Evolutionary conservation across 23 tunicate genomes (phyloP).

Genomic region (Styela plicata): DNA sequence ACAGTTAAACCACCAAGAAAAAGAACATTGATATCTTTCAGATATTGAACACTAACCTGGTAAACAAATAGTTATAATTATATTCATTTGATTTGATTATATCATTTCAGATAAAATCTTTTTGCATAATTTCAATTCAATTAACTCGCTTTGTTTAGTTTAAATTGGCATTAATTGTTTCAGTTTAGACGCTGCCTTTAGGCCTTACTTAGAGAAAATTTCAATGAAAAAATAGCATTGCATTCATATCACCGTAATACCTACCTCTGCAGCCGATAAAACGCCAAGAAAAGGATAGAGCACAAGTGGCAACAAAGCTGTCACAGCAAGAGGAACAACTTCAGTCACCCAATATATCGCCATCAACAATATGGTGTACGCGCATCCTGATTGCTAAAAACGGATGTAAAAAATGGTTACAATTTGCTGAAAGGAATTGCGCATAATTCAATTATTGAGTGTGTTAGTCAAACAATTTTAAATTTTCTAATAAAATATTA

Average conservation of each 20-base stretch:
- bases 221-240: background rate
- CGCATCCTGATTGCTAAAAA: constrained; percentile 70
- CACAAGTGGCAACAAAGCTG: constrained; percentile 80
- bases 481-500: too few species aligned
- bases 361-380: constrained; percentile 87
- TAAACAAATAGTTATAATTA: background rate
- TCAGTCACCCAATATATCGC: constrained; percentile 94
- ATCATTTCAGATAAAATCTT: background rate
- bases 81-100: background rate
- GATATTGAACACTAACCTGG: constrained; percentile 72
- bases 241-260: background rate
- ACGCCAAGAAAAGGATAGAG: constrained; percentile 85
- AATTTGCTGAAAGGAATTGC: too few species aligned
- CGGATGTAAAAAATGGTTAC: too few species aligned
- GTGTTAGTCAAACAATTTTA: too few species aligned
- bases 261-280: constrained; percentile 52
- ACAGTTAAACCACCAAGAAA: constrained; percentile 91
- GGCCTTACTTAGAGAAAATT: background rate
- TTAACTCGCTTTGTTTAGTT: too few species aligned
- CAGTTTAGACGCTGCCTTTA: background rate
- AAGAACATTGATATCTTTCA: constrained; percentile 81
- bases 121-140: too few species aligned
- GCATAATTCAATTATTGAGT: too few species aligned
- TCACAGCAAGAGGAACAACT: constrained; percentile 95
- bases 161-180: too few species aligned